phyloP scores from a whole-genome alignment of 2,888 invertebrate genomes.

The Saturnia japonica region DNA sequence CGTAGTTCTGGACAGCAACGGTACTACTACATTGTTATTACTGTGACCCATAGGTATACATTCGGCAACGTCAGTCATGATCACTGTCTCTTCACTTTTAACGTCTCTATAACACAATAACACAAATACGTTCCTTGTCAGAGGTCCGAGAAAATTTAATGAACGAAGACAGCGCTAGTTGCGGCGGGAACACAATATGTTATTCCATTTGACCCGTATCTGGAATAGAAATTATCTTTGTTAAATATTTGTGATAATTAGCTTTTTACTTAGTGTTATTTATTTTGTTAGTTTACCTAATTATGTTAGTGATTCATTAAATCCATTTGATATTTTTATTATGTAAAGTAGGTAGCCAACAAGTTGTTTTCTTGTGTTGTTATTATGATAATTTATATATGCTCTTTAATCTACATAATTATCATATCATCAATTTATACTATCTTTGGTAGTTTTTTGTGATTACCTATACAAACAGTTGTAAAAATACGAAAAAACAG shows the following conservation, averaged over 20 bases:
- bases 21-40: conserved; percentile 72
- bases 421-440: no score
- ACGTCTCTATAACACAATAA: conserved; percentile 21
- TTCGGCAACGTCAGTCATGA: conserved; percentile 54
- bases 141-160: conserved; percentile 10
- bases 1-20: conserved; percentile 79
- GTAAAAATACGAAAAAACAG: no score
- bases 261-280: neutral
- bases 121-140: neutral
- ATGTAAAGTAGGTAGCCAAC: no score
- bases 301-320: neutral
- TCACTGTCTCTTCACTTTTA: conserved; percentile 37
- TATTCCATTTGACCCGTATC: conserved; percentile 41
- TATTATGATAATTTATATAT: no score
- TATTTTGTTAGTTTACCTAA: neutral
- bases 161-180: conserved; percentile 20
- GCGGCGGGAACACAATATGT: conserved; percentile 33
- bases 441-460: no score
- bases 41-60: conserved; percentile 50
- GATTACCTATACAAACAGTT: no score
- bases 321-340: neutral
- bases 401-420: no score
- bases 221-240: conserved; percentile 35
- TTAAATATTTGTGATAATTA: conserved; percentile 17
- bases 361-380: no score